Percentiles rank a stretch among this genome's conserved stretches.
Evolutionary conservation across 2,113 vertebrate genomes (phyloP).

Genomic region (Oncorhynchus nerka): DNA sequence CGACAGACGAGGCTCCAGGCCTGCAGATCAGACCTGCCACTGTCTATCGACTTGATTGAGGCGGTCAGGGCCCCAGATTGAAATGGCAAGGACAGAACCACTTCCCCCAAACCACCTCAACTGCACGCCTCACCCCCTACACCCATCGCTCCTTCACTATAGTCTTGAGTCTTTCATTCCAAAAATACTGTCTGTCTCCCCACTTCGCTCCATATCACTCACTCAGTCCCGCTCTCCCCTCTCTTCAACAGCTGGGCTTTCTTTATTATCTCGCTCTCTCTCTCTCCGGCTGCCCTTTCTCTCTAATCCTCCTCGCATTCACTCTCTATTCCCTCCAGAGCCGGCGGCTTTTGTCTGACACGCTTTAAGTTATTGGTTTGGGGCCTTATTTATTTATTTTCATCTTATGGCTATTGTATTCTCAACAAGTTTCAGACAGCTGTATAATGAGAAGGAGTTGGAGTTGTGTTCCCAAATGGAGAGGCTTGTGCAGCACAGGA

Average conservation of each 20-base stretch:
- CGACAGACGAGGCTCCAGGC: conserved; percentile 17
- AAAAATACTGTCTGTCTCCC: conserved; percentile 8
- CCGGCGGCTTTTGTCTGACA: background rate
- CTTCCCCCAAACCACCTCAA: conserved; percentile 21
- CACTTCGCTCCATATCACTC: background rate
- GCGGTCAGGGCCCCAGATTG: conserved; percentile 37
- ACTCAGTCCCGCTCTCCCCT: conserved; percentile 27
- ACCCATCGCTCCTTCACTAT: conserved; percentile 24
- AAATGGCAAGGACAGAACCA: conserved; percentile 56
- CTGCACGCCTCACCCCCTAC: conserved; percentile 1
- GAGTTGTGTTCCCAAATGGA: background rate
- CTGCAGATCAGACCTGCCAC: conserved; percentile 1
- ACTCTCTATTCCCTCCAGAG: conserved; percentile 46
- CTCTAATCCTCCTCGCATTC: conserved; percentile 71
- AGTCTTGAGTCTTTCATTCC: conserved; percentile 1
- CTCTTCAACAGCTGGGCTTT: conserved; percentile 69
- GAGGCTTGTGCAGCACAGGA: background rate
- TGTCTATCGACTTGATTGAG: conserved; percentile 36
- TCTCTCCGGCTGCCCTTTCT: conserved; percentile 67
- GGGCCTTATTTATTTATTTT: conserved; percentile 1
- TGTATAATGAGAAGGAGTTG: background rate
- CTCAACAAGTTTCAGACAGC: background rate
- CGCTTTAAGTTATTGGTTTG: background rate
- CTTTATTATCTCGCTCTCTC: conserved; percentile 54
- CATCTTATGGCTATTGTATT: background rate